Percentiles rank a stretch among this genome's conserved stretches.
phyloP scores from a whole-genome alignment of 1,140 invertebrate genomes.

The Heliconius eleuchia region DNA sequence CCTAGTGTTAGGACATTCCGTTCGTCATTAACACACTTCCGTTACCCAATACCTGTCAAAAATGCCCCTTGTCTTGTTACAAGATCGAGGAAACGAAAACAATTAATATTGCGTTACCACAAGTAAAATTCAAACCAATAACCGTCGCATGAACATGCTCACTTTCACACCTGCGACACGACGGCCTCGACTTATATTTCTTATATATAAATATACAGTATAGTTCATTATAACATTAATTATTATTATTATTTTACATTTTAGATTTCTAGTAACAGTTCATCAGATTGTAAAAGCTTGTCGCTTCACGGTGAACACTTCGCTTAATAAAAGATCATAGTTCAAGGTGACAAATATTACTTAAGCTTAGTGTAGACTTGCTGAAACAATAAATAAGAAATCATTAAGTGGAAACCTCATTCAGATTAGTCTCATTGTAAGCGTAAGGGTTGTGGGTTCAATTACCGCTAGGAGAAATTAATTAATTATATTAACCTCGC shows the following conservation, averaged over 20 bases:
- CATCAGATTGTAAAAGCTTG: conserved; percentile 24
- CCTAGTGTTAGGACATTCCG: no score
- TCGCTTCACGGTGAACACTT: conserved; percentile 32
- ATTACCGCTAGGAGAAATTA: background rate
- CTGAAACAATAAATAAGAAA: background rate
- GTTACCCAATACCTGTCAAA: no score
- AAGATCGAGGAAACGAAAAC: no score
- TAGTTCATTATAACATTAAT: background rate
- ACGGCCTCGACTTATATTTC: no score
- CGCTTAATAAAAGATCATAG: conserved; percentile 32
- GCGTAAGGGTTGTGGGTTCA: background rate
- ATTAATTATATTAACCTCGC: no score
- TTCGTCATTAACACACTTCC: no score
- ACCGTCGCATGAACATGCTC: no score
- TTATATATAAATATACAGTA: background rate
- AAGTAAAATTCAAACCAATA: no score
- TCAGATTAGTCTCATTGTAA: no score
- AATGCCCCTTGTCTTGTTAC: no score
- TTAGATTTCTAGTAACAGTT: conserved; percentile 4
- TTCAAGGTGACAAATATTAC: conserved; percentile 19
- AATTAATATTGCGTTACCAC: no score
- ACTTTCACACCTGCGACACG: no score
- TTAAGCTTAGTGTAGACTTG: background rate
- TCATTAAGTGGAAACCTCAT: background rate
- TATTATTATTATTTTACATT: background rate